Base-by-base conservation (phyloP, 1,140 invertebrate genomes). In the Drosophila truncata region DNA sequence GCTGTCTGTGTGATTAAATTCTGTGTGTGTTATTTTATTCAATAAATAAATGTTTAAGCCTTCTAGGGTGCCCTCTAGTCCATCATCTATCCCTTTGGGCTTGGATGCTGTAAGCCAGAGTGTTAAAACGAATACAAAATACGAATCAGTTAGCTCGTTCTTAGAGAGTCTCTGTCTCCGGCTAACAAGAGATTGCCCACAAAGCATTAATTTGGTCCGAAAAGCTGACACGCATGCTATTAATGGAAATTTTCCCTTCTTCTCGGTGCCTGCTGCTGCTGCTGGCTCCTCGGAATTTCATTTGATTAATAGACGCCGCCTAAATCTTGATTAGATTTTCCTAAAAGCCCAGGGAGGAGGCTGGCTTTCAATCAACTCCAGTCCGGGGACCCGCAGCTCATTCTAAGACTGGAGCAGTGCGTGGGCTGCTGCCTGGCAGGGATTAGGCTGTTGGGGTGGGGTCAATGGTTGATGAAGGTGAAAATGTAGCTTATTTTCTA, bases 141-240 rank as follows among this genome's bases (percentile, higher is more conserved):
- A 27, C 42, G 33, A 54, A 62, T 72, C 33, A 44, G 57, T 64
- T 63, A 47, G 64, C 59, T 66, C 31, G 42, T 37, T 55, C 52
- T 41, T 20, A 67, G 63, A 67, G 52, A 52, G 58, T 74, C 41
- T n/a, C 14, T 23, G 44, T 46, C 44, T 69, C 41, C 42, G 61
- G 39, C 64, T 81, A 71, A 71, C 79, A 77, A 81, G 59, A 81
- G 72, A 75, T 76, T 75, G 73, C 71, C 73, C 49, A 71, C 47
- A 77, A 76, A 63, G 60, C 79, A 81, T 81, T 77, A 71, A 81
- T 77, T 81, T 77, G 67, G 64, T 77, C 65, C 44, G 49, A 50
- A 82, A 81, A 62, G 54, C 78, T 71, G 72, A 81, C 79, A 81
- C 72, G 60, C 78, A 82, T 71, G 60, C 47, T 81, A 77, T 81